These are phyloP conservation scores for Centropyge bicolor DNA, from an alignment of 2,797 vertebrate genomes.

Conservation along the genomic window DNA sequence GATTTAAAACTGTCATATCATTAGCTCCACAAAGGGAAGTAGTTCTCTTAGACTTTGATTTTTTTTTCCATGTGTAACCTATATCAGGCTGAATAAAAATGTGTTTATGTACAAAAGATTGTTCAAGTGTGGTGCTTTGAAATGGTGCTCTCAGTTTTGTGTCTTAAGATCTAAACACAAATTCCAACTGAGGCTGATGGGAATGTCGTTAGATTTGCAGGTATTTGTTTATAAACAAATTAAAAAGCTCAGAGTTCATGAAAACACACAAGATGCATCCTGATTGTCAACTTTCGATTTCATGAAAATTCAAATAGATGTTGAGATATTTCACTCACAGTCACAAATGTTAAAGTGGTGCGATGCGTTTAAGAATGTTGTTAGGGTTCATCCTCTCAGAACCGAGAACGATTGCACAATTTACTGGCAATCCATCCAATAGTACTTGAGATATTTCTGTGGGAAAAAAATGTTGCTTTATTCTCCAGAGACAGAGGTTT, in stretches of 20 bases:
- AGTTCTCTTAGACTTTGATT: conserved; percentile 77
- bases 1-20: conserved; percentile 79
- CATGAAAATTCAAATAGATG: neutral
- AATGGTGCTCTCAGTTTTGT: neutral
- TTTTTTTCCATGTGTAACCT: conserved; percentile 82
- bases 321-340: neutral
- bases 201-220: too few relatives aligned
- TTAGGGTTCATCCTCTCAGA: too few relatives aligned
- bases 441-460: too few relatives aligned
- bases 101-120: conserved; percentile 79
- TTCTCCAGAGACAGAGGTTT: neutral
- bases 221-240: neutral
- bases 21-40: conserved; percentile 85
- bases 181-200: neutral
- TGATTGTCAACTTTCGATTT: too few relatives aligned
- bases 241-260: neutral
- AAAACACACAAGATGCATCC: too few relatives aligned
- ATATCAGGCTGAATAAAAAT: conserved; percentile 86
- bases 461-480: too few relatives aligned
- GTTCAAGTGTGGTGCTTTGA: conserved; percentile 55
- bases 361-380: too few relatives aligned
- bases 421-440: too few relatives aligned
- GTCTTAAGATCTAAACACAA: too few relatives aligned
- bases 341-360: neutral
- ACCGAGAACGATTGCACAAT: too few relatives aligned